phyloP scores from a whole-genome alignment of 2,888 invertebrate genomes.

The Hypercompe scribonia region DNA sequence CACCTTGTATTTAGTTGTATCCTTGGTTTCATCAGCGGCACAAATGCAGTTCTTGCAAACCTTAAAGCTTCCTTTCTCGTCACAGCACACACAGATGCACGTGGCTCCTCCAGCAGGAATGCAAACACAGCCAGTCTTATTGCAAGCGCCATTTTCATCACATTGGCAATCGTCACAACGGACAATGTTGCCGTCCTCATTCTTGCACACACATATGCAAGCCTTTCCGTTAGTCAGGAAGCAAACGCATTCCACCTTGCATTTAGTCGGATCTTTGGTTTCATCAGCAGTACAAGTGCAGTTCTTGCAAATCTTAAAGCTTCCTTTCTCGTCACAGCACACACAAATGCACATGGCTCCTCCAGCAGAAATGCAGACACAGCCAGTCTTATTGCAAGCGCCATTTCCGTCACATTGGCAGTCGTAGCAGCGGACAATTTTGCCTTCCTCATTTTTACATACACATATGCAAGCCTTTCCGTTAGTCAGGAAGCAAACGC shows the following conservation, averaged over 20 bases:
- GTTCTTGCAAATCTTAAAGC: conserved; percentile 36
- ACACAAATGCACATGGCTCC: conserved; percentile 53
- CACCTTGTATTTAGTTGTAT: no score
- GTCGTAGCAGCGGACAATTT: conserved; percentile 39
- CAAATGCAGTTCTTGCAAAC: no score
- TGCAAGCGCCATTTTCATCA: conserved; percentile 2
- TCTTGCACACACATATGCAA: conserved; percentile 50
- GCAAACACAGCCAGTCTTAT: conserved; percentile 25
- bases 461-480: conserved; percentile 55
- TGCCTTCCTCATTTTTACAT: conserved; percentile 45
- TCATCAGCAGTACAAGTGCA: neutral
- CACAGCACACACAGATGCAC: conserved; percentile 41
- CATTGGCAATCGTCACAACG: conserved; percentile 28
- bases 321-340: conserved; percentile 42
- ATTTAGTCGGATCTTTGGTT: conserved; percentile 27
- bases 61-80: conserved; percentile 34
- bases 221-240: conserved; percentile 39
- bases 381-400: conserved; percentile 38
- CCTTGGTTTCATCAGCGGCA: no score
- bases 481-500: conserved; percentile 42
- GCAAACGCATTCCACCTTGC: conserved; percentile 39
- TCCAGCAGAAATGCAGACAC: conserved; percentile 46
- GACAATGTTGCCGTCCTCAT: conserved; percentile 36
- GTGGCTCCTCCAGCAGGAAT: conserved; percentile 21
- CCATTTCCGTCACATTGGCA: conserved; percentile 51